Conservation (phyloP, 2,797 vertebrate species). For the Rhadinocentrus ornatus region DNA sequence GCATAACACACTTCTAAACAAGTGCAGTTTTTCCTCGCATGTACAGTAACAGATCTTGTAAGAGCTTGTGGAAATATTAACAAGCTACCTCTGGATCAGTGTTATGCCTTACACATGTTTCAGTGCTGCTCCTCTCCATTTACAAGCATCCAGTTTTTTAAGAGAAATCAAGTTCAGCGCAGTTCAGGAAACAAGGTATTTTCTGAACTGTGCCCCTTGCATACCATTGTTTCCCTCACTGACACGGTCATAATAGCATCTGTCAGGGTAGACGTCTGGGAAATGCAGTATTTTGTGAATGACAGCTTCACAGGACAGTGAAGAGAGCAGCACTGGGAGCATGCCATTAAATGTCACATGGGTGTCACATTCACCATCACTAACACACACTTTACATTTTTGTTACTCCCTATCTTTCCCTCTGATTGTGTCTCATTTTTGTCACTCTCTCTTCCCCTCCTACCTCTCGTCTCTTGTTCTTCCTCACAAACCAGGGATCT, state of each 20-base stretch:
- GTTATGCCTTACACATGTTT: constrained; percentile 37
- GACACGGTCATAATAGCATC: constrained; percentile 71
- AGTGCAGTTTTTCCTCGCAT: constrained; percentile 47
- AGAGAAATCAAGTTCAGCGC: constrained; percentile 31
- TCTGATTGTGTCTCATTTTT: constrained; percentile 35
- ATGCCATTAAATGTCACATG: constrained; percentile 65
- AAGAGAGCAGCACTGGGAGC: constrained; percentile 62
- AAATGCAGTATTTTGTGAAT: constrained; percentile 68
- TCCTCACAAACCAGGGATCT: constrained; percentile 85
- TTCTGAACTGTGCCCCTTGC: constrained; percentile 16
- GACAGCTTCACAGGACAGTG: constrained; percentile 60
- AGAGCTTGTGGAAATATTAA: constrained; percentile 33
- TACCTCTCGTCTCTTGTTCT: constrained; percentile 28
- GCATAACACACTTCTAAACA: constrained; percentile 21
- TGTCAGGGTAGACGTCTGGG: constrained; percentile 71
- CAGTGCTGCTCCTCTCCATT: constrained; percentile 63
- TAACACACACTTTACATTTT: constrained; percentile 49
- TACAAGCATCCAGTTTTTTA: constrained; percentile 11
- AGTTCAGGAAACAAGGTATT: constrained; percentile 32
- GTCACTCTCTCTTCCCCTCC: constrained; percentile 2
- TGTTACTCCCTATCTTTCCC: constrained; percentile 24
- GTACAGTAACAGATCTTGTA: constrained; percentile 43
- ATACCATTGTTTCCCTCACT: constrained; percentile 56
- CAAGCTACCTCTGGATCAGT: constrained; percentile 14
- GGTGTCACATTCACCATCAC: constrained; percentile 56